Conservation (phyloP, 2,888 invertebrate genomes). For the Biston betularia region DNA sequence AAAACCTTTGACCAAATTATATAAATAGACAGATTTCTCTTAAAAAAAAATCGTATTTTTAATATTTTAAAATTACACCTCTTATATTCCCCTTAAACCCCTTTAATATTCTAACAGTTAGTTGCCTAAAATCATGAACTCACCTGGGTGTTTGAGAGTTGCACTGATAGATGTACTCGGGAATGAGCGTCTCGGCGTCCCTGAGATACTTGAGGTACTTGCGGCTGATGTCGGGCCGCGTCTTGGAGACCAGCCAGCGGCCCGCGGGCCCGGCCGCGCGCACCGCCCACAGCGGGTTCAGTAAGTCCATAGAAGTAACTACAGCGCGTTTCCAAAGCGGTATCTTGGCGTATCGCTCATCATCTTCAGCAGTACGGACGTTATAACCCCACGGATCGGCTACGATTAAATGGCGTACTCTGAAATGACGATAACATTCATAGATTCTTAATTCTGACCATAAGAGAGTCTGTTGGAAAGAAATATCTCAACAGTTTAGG, state of each 20-base stretch:
- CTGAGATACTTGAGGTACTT: constrained; percentile 90
- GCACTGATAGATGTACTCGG: constrained; percentile 98
- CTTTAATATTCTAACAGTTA: too few relatives aligned
- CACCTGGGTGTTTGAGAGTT: constrained; percentile 96
- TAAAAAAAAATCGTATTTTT: too few relatives aligned
- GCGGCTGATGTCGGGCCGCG: constrained; percentile 94
- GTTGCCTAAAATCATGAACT: constrained; percentile 40
- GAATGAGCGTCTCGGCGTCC: constrained; percentile 89
- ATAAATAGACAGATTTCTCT: too few relatives aligned
- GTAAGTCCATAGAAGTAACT: constrained; percentile 91
- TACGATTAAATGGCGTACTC: constrained; percentile 95
- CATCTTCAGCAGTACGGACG: constrained; percentile 88
- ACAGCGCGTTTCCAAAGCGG: constrained; percentile 94
- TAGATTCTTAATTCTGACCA: too few relatives aligned
- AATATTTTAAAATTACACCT: too few relatives aligned
- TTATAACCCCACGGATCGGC: constrained; percentile 96
- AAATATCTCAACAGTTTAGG: too few relatives aligned
- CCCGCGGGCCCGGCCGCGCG: constrained; percentile 96
- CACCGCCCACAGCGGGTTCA: constrained; percentile 97
- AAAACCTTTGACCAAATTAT: too few relatives aligned
- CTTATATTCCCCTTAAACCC: too few relatives aligned
- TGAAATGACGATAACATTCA: constrained; percentile 55
- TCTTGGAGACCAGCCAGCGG: constrained; percentile 93
- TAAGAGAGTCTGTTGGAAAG: too few relatives aligned
- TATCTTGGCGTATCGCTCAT: constrained; percentile 86